Evolutionary conservation across 2,888 invertebrate genomes (phyloP).

Genomic region (Nysson spinosus): DNA sequence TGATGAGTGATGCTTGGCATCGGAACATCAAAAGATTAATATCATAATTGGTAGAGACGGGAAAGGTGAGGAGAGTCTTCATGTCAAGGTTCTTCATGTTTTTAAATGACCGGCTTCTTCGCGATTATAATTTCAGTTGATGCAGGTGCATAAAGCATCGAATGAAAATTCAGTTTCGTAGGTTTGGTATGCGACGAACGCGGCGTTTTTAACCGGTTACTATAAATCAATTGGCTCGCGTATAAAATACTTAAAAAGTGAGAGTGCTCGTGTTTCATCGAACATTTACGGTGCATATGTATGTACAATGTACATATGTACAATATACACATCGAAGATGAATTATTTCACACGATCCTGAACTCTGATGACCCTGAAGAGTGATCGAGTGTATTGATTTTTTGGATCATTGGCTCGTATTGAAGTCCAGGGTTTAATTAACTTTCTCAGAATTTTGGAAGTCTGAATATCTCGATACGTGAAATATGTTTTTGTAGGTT

Average conservation of each 20-base stretch:
- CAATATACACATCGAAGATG: neutral
- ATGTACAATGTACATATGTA: neutral
- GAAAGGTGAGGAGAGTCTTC: no score
- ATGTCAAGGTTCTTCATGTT: no score
- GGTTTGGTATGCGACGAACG: neutral
- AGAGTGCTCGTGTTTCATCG: constrained; percentile 13
- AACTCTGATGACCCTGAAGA: neutral
- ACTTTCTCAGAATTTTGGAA: no score
- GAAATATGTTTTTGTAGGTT: no score
- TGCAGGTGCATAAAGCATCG: no score
- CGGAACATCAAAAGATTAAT: no score
- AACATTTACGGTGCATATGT: neutral
- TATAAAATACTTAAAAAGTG: constrained; percentile 3
- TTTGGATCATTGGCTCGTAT: neutral
- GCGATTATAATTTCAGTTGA: neutral
- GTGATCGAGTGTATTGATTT: neutral
- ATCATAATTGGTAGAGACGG: no score
- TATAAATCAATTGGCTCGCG: neutral
- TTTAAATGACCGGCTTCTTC: no score
- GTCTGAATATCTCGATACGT: no score
- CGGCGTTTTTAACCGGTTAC: neutral
- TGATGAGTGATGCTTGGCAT: no score
- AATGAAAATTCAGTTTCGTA: neutral
- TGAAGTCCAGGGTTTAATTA: no score
- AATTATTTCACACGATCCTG: neutral